Conservation (phyloP, 2,888 invertebrate genomes). For the Trachelus iudaicus region DNA sequence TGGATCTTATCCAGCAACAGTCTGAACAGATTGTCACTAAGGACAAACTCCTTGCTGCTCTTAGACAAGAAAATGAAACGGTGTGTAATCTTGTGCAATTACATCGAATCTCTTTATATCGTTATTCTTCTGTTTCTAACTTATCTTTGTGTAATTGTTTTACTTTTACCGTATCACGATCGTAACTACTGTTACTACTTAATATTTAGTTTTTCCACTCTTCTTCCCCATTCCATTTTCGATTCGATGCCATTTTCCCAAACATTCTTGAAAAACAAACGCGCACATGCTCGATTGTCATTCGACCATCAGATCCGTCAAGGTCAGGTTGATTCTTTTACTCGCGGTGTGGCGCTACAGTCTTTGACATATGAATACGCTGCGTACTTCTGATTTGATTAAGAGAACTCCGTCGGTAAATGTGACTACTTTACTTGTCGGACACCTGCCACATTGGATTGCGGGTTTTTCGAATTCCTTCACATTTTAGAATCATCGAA, state of each 20-base stretch:
- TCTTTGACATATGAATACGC: not conserved
- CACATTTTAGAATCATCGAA: not conserved
- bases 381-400: not conserved
- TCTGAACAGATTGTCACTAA: conserved; percentile 84
- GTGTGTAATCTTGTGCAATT: conserved; percentile 65
- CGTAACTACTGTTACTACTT: not conserved
- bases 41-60: conserved; percentile 79
- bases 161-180: not conserved
- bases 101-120: not conserved
- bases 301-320: conserved; percentile 20
- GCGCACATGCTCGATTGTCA: conserved; percentile 31
- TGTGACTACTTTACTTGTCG: not conserved
- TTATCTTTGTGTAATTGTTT: not conserved
- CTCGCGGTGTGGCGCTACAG: conserved; percentile 8
- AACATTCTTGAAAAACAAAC: conserved; percentile 22
- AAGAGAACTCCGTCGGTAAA: not conserved
- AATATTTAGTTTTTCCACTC: not conserved
- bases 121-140: not conserved
- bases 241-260: conserved; percentile 23
- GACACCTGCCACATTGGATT: not conserved
- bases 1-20: conserved; percentile 91
- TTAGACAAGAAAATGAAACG: conserved; percentile 83
- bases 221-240: not conserved
- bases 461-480: not conserved
- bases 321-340: conserved; percentile 9